Conservation (phyloP, 2,113 vertebrate species). For the Gopherus evgoodei region DNA sequence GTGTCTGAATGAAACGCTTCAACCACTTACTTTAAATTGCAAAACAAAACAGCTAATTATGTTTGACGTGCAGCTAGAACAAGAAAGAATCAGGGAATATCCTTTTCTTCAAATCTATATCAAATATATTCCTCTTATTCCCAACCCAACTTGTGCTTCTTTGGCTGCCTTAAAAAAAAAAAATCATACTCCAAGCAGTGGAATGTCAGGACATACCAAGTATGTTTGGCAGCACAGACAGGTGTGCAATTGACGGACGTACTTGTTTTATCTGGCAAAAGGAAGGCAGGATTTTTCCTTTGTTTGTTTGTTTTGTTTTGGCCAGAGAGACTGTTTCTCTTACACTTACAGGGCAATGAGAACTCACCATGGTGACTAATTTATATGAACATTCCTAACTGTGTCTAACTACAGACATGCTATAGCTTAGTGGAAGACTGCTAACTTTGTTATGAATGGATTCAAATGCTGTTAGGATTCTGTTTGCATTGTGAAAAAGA, state of each 20-base stretch:
- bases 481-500: not conserved
- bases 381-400: not conserved
- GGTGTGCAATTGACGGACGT: not conserved
- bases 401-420: not conserved
- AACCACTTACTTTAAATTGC: not conserved
- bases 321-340: fast-evolving
- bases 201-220: not conserved
- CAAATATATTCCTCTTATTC: not conserved
- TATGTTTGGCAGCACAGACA: not conserved
- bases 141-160: not conserved
- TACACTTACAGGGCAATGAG: not conserved
- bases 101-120: not conserved
- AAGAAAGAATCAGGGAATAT: not conserved
- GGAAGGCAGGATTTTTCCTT: not conserved
- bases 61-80: not conserved
- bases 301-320: not conserved
- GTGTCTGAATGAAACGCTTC: not conserved
- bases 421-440: not conserved
- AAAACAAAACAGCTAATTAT: not conserved
- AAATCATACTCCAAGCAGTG: not conserved
- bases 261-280: not conserved
- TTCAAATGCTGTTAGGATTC: not conserved
- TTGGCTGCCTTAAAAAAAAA: not conserved
- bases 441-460: not conserved
- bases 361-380: not conserved